Evolutionary conservation across 92 coral and sea anemone genomes (phyloP).

Genomic region (Epizoanthus illoricatus): DNA sequence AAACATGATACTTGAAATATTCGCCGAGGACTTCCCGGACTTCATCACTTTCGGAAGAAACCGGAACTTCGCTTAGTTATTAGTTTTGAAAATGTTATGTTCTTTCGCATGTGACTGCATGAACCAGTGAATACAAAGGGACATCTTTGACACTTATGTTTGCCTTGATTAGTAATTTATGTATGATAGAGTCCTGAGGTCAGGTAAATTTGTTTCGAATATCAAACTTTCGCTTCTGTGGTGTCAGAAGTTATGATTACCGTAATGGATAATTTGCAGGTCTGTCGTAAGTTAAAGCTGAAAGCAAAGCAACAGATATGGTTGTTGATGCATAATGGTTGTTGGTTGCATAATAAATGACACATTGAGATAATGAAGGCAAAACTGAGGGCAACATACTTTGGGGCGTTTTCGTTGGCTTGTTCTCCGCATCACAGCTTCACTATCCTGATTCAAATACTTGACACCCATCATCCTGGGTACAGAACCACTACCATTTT

Average conservation of each 20-base stretch:
- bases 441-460: constrained; percentile 65
- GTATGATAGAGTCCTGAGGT: constrained; percentile 43
- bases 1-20: constrained; percentile 31
- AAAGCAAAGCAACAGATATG: constrained; percentile 35
- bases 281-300: constrained; percentile 8
- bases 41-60: constrained; percentile 1
- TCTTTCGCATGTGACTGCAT: constrained; percentile 31
- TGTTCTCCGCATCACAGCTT: constrained; percentile 70
- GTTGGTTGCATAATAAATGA: constrained; percentile 56
- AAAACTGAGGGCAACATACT: constrained; percentile 83
- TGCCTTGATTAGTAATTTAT: constrained; percentile 37
- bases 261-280: constrained; percentile 23
- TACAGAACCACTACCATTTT: constrained; percentile 58
- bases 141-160: constrained; percentile 7
- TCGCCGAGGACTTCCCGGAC: constrained; percentile 32
- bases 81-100: constrained; percentile 8
- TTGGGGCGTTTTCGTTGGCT: constrained; percentile 98
- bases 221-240: constrained; percentile 20
- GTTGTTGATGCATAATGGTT: constrained; percentile 32
- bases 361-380: constrained; percentile 71
- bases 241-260: constrained; percentile 27
- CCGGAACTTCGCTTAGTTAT: constrained; percentile 17
- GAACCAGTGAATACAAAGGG: not conserved
- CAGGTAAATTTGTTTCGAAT: constrained; percentile 33
- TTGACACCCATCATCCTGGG: constrained; percentile 55